Percentiles rank a stretch among this genome's conserved stretches.
These are phyloP conservation scores for Lepidostoma basale DNA, from an alignment of 1,140 invertebrate genomes.

Conservation along the genomic window DNA sequence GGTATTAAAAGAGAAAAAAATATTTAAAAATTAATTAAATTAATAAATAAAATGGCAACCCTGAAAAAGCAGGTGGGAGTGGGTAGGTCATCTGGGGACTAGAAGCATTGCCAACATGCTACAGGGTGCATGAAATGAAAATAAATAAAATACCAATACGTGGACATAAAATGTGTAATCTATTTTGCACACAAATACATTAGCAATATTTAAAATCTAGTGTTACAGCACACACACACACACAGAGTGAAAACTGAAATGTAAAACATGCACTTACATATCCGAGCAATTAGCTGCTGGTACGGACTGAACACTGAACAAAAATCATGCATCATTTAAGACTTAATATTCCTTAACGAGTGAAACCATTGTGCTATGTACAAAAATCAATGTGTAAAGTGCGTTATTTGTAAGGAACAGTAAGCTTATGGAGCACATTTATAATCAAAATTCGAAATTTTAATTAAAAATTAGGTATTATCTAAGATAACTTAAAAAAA, in stretches of 20 bases:
- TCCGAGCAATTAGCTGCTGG: conserved; percentile 41
- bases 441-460: no score
- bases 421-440: neutral
- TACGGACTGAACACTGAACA: conserved; percentile 39
- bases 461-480: no score
- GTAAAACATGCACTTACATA: conserved; percentile 47
- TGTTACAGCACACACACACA: conserved; percentile 39
- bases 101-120: conserved; percentile 29
- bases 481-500: no score
- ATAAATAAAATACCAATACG: conserved; percentile 37
- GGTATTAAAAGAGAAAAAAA: no score
- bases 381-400: conserved; percentile 8
- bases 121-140: conserved; percentile 31
- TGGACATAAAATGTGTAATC: conserved; percentile 40
- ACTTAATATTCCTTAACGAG: conserved; percentile 16
- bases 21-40: no score
- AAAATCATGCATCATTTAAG: conserved; percentile 14
- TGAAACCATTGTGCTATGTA: conserved; percentile 12
- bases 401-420: conserved; percentile 8
- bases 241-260: conserved; percentile 29
- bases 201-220: conserved; percentile 19
- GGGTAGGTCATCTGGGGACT: conserved; percentile 7
- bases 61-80: conserved; percentile 3
- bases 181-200: conserved; percentile 37
- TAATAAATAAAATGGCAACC: conserved; percentile 1